phyloP scores from a whole-genome alignment of 2,113 vertebrate genomes.

The Pelusios castaneus region DNA sequence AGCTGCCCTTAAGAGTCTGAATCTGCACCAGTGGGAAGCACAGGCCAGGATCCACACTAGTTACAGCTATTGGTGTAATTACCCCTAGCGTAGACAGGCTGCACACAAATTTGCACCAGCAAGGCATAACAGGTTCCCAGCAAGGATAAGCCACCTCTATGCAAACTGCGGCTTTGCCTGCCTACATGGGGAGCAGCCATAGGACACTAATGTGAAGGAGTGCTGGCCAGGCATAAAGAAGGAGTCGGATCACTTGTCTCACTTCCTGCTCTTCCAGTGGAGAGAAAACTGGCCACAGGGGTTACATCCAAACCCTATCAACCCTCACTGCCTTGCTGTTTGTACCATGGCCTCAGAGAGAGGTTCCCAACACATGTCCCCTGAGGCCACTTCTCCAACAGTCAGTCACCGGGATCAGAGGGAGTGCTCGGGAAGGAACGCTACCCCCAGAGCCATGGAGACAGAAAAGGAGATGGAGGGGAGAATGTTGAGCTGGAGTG shows the following conservation, averaged over 20 bases:
- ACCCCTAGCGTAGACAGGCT: background rate
- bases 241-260: background rate
- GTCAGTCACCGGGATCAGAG: background rate
- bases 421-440: background rate
- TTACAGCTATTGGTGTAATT: background rate
- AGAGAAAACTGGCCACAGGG: background rate
- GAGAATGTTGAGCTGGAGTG: background rate
- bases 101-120: background rate
- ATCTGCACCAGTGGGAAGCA: fast-evolving
- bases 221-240: background rate
- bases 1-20: background rate
- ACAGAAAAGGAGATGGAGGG: background rate
- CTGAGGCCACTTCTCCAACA: background rate
- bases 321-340: background rate
- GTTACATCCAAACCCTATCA: background rate
- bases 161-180: background rate
- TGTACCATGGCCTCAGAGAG: fast-evolving
- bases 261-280: background rate
- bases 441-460: background rate
- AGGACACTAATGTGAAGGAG: fast-evolving
- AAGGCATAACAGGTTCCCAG: background rate
- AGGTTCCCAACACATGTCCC: background rate
- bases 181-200: background rate
- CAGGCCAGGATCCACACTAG: background rate
- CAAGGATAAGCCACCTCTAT: background rate